phyloP scores from a whole-genome alignment of 2,888 invertebrate genomes.

The Acleris cristana region DNA sequence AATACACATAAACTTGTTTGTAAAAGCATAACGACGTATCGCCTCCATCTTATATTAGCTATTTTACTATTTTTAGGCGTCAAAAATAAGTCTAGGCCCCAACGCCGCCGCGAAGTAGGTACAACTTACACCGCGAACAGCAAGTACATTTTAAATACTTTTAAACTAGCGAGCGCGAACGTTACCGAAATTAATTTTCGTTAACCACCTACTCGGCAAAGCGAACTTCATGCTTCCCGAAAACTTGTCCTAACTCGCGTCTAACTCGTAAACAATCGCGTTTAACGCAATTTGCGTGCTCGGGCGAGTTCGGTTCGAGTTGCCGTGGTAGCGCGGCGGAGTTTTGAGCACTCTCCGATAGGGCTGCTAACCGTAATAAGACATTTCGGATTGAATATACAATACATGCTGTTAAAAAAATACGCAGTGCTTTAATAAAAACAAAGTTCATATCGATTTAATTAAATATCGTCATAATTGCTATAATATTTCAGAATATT shows the following conservation, averaged over 20 bases:
- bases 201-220: conserved; percentile 34
- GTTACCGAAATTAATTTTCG: conserved; percentile 37
- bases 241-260: conserved; percentile 54
- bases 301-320: conserved; percentile 34
- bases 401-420: too few relatives aligned
- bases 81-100: neutral
- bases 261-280: conserved; percentile 63
- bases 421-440: too few relatives aligned
- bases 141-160: conserved; percentile 11
- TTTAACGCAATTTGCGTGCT: conserved; percentile 50
- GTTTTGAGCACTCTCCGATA: conserved; percentile 33
- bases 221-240: conserved; percentile 32
- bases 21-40: too few relatives aligned
- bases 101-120: neutral
- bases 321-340: conserved; percentile 29
- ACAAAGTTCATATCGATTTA: too few relatives aligned
- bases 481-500: too few relatives aligned
- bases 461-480: too few relatives aligned
- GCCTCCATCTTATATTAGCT: too few relatives aligned
- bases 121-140: neutral
- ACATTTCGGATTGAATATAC: too few relatives aligned
- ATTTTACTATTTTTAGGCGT: too few relatives aligned
- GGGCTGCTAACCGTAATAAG: too few relatives aligned
- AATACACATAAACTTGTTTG: too few relatives aligned
- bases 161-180: conserved; percentile 22